These are phyloP conservation scores for Muraenolepis orangiensis DNA, from an alignment of 2,797 vertebrate species.

Conservation along the genomic window DNA sequence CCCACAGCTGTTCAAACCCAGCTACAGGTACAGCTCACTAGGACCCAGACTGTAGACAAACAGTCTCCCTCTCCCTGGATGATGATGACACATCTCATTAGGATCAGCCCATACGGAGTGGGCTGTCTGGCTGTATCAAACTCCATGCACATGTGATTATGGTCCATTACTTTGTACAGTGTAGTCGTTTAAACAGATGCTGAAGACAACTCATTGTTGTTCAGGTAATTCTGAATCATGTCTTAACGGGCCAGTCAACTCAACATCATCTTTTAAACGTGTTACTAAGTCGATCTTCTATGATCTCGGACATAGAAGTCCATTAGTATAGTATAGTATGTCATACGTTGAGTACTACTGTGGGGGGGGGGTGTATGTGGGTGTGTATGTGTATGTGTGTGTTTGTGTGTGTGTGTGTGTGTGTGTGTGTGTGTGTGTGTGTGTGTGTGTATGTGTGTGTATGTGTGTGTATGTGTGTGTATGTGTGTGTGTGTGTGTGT, in stretches of 20 bases:
- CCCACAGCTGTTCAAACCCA: not conserved
- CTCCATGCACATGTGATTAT: not conserved
- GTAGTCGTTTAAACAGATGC: not conserved
- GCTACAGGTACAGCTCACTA: too few relatives aligned
- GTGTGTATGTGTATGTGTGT: too few relatives aligned
- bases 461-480: too few relatives aligned
- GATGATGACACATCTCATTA: not conserved
- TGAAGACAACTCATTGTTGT: not conserved
- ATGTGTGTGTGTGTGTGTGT: too few relatives aligned
- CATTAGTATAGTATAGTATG: too few relatives aligned
- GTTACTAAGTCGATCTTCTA: too few relatives aligned
- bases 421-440: too few relatives aligned
- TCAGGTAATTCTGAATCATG: not conserved
- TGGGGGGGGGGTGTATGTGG: too few relatives aligned
- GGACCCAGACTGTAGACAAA: not conserved
- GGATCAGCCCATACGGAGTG: not conserved
- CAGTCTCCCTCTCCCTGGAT: not conserved
- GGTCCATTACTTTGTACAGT: not conserved
- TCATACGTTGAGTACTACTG: too few relatives aligned
- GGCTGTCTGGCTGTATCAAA: not conserved
- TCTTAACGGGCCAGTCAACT: not conserved
- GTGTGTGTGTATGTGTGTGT: too few relatives aligned
- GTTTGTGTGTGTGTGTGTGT: too few relatives aligned
- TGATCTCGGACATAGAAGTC: not conserved
- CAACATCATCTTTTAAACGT: not conserved